These are phyloP conservation scores for Cetoscarus ocellatus DNA, from an alignment of 2,797 vertebrate species.

Conservation along the genomic window DNA sequence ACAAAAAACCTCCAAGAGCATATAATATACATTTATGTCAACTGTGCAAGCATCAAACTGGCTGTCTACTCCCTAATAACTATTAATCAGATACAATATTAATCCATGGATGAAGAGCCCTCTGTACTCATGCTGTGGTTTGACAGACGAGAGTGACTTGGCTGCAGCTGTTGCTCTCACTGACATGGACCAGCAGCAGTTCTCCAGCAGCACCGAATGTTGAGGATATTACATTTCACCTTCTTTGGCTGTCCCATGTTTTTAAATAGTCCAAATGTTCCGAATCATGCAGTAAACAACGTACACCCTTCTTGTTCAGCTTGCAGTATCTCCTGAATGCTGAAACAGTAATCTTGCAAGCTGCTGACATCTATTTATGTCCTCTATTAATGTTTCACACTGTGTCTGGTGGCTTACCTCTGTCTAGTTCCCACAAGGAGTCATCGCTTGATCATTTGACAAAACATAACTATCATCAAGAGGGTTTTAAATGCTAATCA, in stretches of 20 bases:
- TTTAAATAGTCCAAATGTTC: constrained; percentile 77
- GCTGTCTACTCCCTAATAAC: background rate
- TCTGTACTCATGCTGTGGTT: constrained; percentile 36
- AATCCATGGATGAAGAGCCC: constrained; percentile 7
- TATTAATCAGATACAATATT: background rate
- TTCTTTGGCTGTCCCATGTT: constrained; percentile 62
- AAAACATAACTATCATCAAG: constrained; percentile 14
- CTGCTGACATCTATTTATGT: constrained; percentile 18
- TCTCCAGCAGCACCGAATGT: constrained; percentile 57
- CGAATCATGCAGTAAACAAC: constrained; percentile 70
- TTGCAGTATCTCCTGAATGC: constrained; percentile 21
- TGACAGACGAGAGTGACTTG: constrained; percentile 31
- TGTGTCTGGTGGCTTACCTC: constrained; percentile 44
- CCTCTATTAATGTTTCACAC: constrained; percentile 42
- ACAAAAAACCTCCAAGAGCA: background rate
- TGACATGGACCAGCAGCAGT: constrained; percentile 54
- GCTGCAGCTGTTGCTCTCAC: constrained; percentile 71
- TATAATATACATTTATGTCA: too few relatives aligned
- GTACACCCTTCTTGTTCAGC: constrained; percentile 37
- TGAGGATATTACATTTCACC: constrained; percentile 77
- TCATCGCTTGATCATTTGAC: constrained; percentile 27
- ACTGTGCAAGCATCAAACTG: constrained; percentile 8
- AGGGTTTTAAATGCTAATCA: constrained; percentile 31
- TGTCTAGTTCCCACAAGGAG: constrained; percentile 27
- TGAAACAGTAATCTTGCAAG: constrained; percentile 20